Conservation (phyloP, 2,888 invertebrate species). For the Drymonia ruficornis region DNA sequence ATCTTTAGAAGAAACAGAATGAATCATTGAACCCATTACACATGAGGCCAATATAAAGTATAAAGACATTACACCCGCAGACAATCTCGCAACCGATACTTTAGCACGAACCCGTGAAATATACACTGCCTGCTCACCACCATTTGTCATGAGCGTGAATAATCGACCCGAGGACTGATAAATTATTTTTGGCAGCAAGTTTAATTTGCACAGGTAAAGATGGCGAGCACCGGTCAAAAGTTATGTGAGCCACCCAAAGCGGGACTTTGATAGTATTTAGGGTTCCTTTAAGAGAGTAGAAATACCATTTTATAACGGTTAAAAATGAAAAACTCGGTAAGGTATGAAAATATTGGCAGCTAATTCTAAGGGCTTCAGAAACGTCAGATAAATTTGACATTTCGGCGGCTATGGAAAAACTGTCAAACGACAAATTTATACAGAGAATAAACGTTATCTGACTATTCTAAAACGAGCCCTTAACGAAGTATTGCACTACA, state of each 20-base stretch:
- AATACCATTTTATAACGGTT: not conserved
- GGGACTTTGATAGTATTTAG: constrained; percentile 8
- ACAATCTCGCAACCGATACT: constrained; percentile 40
- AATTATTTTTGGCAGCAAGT: constrained; percentile 68
- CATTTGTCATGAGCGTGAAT: constrained; percentile 76
- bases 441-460: too few relatives aligned
- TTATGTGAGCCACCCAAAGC: constrained; percentile 54
- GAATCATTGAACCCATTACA: constrained; percentile 7
- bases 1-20: not conserved
- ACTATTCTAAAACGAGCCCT: too few relatives aligned
- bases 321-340: too few relatives aligned
- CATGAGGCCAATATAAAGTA: constrained; percentile 22
- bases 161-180: constrained; percentile 62
- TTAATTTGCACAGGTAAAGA: constrained; percentile 55
- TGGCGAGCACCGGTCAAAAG: constrained; percentile 33
- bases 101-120: constrained; percentile 71
- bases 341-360: too few relatives aligned
- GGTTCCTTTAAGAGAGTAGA: not conserved
- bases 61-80: constrained; percentile 23
- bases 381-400: too few relatives aligned
- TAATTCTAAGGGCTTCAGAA: too few relatives aligned
- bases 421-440: too few relatives aligned
- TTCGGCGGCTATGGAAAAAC: too few relatives aligned
- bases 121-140: constrained; percentile 52
- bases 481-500: too few relatives aligned